phyloP scores from a whole-genome alignment of 2,888 invertebrate species.

The Prenolepis imparis region DNA sequence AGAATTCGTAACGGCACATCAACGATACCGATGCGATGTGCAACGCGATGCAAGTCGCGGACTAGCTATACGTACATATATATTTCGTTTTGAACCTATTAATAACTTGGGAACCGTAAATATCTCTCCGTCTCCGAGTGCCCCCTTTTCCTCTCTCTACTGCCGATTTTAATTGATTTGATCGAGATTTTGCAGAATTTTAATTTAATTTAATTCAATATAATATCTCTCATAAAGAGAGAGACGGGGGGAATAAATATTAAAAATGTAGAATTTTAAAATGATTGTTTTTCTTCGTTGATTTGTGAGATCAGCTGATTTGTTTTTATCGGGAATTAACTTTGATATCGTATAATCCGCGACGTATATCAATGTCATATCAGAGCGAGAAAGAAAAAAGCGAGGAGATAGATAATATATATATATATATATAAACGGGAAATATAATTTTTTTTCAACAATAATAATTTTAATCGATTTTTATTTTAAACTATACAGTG shows the following conservation, averaged over 20 bases:
- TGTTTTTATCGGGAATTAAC: not conserved
- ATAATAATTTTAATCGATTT: not conserved
- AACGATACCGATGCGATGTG: constrained; percentile 26
- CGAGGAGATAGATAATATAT: not conserved
- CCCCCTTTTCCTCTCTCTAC: not conserved
- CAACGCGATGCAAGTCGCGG: constrained; percentile 21
- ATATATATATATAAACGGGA: not conserved
- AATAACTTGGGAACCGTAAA: not conserved
- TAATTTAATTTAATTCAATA: not conserved
- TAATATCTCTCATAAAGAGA: not conserved
- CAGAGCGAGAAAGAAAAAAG: not conserved
- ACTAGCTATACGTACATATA: not conserved
- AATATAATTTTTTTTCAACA: not conserved
- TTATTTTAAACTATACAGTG: not conserved
- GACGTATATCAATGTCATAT: not conserved
- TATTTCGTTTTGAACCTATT: not conserved
- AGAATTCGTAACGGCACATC: constrained; percentile 47
- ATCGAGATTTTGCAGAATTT: not conserved
- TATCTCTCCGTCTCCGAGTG: not conserved
- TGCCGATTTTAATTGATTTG: constrained; percentile 1
- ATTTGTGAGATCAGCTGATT: not conserved
- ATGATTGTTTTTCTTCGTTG: not conserved
- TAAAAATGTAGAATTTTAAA: not conserved
- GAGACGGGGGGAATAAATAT: not conserved
- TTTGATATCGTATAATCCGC: not conserved